These are phyloP conservation scores for Synanthedon vespiformis DNA, from an alignment of 2,888 invertebrate genomes.

Conservation along the genomic window DNA sequence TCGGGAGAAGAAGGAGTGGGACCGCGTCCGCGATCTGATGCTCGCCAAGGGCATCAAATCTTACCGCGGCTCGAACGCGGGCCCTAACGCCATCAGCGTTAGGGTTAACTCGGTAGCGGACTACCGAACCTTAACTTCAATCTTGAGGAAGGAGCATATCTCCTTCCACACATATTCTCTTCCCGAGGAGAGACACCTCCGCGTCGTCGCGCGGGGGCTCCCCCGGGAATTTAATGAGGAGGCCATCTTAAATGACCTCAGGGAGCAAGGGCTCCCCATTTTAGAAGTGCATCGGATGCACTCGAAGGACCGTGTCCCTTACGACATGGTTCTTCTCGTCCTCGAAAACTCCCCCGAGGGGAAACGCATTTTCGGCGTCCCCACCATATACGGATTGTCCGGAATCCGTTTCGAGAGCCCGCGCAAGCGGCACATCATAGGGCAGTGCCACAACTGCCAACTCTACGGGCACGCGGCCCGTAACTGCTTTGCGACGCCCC, in stretches of 20 bases:
- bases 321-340: background rate
- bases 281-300: too few relatives aligned
- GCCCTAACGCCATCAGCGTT: background rate
- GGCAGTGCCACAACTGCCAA: too few relatives aligned
- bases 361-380: background rate
- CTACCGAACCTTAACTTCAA: background rate
- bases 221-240: background rate
- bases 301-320: constrained; percentile 1
- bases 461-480: background rate
- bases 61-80: too few relatives aligned
- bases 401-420: background rate
- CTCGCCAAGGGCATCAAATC: too few relatives aligned
- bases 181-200: background rate
- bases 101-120: background rate
- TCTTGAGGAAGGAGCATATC: background rate
- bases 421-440: too few relatives aligned
- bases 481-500: background rate
- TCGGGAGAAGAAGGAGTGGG: too few relatives aligned
- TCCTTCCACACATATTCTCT: background rate
- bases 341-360: background rate
- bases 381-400: background rate
- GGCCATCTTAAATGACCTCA: background rate
- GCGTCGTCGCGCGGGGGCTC: background rate
- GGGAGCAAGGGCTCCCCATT: background rate
- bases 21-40: too few relatives aligned